phyloP scores from a whole-genome alignment of 2,797 vertebrate species.

The Brachyrhaphis roseni region DNA sequence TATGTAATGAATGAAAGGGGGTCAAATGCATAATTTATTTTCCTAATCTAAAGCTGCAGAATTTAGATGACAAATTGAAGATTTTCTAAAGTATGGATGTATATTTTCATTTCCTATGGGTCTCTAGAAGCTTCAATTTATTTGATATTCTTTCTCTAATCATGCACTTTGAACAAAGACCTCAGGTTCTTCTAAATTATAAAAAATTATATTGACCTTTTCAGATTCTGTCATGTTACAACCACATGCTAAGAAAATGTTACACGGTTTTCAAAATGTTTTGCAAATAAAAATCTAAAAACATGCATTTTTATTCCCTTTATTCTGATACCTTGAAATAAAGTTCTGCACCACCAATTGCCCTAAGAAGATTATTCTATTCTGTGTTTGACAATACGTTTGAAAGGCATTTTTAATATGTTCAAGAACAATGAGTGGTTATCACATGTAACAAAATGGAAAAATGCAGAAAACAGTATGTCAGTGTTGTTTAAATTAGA shows the following conservation, averaged over 20 bases:
- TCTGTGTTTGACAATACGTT: not conserved
- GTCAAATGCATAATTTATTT: not conserved
- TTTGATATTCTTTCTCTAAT: not conserved
- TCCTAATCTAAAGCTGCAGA: not conserved
- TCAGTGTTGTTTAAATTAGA: not conserved
- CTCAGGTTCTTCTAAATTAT: not conserved
- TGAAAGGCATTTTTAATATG: not conserved
- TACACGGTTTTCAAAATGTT: not conserved
- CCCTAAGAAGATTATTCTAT: not conserved
- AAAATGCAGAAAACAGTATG: not conserved
- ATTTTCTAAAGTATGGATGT: not conserved
- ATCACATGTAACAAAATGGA: not conserved
- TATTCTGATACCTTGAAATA: not conserved
- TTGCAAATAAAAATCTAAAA: not conserved
- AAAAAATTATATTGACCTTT: not conserved
- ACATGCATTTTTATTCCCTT: not conserved
- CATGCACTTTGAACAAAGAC: not conserved
- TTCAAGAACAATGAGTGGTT: not conserved
- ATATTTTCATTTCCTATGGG: not conserved
- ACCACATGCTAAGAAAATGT: not conserved
- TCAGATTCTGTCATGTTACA: not conserved
- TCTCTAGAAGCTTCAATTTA: not conserved
- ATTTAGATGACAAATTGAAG: not conserved
- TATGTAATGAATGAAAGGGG: slow-evolving; percentile 32
- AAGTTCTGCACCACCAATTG: not conserved